Evolutionary conservation across 23 tunicate species (phyloP).

Genomic region (Aplidium turbinatum): DNA sequence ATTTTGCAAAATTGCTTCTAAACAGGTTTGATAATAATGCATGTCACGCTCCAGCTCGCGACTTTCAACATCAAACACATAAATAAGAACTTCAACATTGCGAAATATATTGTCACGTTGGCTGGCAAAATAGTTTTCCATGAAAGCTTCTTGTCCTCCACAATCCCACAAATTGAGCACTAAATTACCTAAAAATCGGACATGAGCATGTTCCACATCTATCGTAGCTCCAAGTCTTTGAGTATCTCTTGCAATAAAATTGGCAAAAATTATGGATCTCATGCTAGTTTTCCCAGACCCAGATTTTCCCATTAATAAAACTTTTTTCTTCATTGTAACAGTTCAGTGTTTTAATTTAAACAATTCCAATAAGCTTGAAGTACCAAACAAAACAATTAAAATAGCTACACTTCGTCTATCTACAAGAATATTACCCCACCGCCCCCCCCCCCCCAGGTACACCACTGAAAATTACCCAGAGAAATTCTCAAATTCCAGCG

Average conservation of each 20-base stretch:
- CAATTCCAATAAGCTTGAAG: too few relatives aligned
- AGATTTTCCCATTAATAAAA: conserved; percentile 95
- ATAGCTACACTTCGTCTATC: too few relatives aligned
- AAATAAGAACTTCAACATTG: conserved; percentile 91
- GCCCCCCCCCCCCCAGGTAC: too few relatives aligned
- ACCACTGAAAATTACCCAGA: too few relatives aligned
- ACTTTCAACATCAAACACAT: conserved; percentile 94
- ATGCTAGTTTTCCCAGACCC: conserved; percentile 98
- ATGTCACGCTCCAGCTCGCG: conserved; percentile 82
- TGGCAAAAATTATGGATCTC: conserved; percentile 97
- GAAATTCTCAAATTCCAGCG: too few relatives aligned
- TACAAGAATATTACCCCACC: too few relatives aligned
- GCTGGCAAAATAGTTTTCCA: conserved; percentile 95
- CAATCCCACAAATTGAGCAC: conserved; percentile 97
- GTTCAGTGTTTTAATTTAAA: too few relatives aligned
- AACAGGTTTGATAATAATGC: conserved; percentile 89
- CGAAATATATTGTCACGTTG: conserved; percentile 94
- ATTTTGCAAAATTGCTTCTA: conserved; percentile 87
- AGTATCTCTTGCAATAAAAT: conserved; percentile 89
- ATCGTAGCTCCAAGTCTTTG: conserved; percentile 93
- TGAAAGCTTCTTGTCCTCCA: conserved; percentile 99
- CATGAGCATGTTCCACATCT: conserved; percentile 97
- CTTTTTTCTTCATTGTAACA: conserved; percentile 70
- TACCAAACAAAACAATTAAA: too few relatives aligned
- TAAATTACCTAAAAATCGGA: conserved; percentile 89